phyloP scores from a whole-genome alignment of 2,888 invertebrate species.

The Myopa tessellatipennis region DNA sequence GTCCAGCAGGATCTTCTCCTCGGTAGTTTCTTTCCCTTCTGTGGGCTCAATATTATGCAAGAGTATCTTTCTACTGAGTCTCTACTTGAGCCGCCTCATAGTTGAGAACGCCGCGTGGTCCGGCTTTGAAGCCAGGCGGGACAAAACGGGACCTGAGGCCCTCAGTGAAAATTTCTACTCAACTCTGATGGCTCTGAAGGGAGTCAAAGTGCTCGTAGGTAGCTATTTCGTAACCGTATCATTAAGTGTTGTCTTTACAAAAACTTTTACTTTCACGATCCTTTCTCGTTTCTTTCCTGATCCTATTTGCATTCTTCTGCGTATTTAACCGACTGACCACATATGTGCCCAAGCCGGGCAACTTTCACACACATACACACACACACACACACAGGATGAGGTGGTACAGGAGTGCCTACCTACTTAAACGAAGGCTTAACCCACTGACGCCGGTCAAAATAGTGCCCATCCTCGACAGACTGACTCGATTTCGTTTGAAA shows the following conservation, averaged over 20 bases:
- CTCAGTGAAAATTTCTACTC: neutral
- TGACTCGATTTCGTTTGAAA: neutral
- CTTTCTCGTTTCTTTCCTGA: too few species aligned
- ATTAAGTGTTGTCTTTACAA: neutral
- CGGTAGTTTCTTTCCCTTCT: constrained; percentile 32
- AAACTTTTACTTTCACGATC: too few species aligned
- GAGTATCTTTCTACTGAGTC: constrained; percentile 34
- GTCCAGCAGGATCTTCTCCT: neutral
- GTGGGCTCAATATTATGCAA: constrained; percentile 59
- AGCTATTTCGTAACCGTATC: neutral
- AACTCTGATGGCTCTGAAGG: constrained; percentile 2
- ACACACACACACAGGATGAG: neutral
- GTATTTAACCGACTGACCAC: constrained; percentile 9
- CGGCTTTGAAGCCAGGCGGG: too few species aligned
- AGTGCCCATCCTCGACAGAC: neutral
- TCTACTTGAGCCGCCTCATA: too few species aligned
- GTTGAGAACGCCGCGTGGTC: too few species aligned
- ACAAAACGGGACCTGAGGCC: constrained; percentile 43
- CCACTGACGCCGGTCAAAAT: constrained; percentile 1
- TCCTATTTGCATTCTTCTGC: too few species aligned
- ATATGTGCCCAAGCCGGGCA: constrained; percentile 12
- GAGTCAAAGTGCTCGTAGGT: constrained; percentile 52
- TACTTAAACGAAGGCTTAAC: neutral
- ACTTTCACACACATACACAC: neutral
- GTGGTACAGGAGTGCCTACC: neutral